Percentiles rank a stretch among this genome's conserved stretches.
These are phyloP conservation scores for Solenopsis invicta DNA, from an alignment of 1,140 invertebrate genomes.

Conservation along the genomic window DNA sequence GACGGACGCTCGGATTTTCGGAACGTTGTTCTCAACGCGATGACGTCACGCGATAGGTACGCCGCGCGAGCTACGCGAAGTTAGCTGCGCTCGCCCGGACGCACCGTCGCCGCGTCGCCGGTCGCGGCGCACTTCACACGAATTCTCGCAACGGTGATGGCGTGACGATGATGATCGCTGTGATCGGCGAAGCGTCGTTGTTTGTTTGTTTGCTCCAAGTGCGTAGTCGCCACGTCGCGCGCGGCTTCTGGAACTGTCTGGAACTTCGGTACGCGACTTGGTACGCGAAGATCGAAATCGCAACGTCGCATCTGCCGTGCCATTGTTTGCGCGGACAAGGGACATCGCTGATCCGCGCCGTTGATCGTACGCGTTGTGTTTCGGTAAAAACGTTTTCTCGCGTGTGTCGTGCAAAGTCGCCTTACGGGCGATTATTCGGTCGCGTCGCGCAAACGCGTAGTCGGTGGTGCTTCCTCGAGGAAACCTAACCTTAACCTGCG, in stretches of 20 bases:
- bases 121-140: not conserved
- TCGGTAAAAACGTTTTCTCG: not conserved
- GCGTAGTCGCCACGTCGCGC: not conserved
- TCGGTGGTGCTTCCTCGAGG: not conserved
- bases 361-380: too few relatives aligned
- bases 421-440: not conserved
- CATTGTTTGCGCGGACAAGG: too few relatives aligned
- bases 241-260: not conserved
- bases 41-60: not conserved
- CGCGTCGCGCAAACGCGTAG: not conserved
- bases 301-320: too few relatives aligned
- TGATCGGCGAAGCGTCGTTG: not conserved
- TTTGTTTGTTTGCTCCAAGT: not conserved
- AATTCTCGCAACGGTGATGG: not conserved
- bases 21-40: not conserved
- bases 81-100: not conserved
- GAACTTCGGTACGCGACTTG: too few relatives aligned
- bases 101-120: not conserved
- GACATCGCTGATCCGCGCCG: too few relatives aligned
- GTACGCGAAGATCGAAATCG: too few relatives aligned
- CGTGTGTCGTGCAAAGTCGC: not conserved
- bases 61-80: not conserved
- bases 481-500: too few relatives aligned
- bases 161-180: not conserved
- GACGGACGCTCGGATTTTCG: not conserved